Base-by-base conservation (phyloP, 2,113 vertebrate species). In the Stigmatopora argus region DNA sequence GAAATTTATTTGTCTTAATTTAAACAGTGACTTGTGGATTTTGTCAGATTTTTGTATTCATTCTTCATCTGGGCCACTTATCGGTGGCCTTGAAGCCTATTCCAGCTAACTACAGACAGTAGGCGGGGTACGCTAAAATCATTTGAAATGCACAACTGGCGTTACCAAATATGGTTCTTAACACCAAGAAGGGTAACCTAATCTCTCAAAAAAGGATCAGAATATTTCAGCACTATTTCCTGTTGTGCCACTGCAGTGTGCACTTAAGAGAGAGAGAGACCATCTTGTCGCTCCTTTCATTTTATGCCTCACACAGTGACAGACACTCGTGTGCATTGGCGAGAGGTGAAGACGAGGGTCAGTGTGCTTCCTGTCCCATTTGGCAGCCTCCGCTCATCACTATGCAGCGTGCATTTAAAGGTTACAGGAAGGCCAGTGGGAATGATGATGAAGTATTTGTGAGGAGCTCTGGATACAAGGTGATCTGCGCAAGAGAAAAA, bases 401-500 rank as follows among this genome's bases (percentile, higher is more conserved):
- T 63, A 88, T 90, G 86, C 81, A 77, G 41, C 79, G 81, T 13
- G 62, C 53, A 0, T 85, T 91, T 69, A 75, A 78, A 64, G 82
- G 85, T 4, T 85, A 80, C 87, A 69, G 76, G 72, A 74, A 35
- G 72, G 63, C 81, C 7, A 72, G 49, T 12, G 85, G 88, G 68
- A 83, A 86, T 35, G 85, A 87, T 4, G 74, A 87, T 17, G 85
- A 89, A 0, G 83, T 87, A 75, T 90, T 89, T 78, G 78, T 82
- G 60, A 64, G 67, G 75, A 73, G 62, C 78, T 18, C 65, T 0
- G 51, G 75, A 65, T 19, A 15, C 65, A 81, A 86, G 87, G 89
- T 89, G 82, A 86, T 55, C 11, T 21, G 13, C 26, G 26, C 41
- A 21, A 14, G 49, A 65, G 45, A 31, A 62, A 46, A 57, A 23